A percentile compares a stretch with the other conserved stretches of the same genome.
phyloP scores from a whole-genome alignment of 2,797 vertebrate genomes.

The Dendrocincla tyrannina region DNA sequence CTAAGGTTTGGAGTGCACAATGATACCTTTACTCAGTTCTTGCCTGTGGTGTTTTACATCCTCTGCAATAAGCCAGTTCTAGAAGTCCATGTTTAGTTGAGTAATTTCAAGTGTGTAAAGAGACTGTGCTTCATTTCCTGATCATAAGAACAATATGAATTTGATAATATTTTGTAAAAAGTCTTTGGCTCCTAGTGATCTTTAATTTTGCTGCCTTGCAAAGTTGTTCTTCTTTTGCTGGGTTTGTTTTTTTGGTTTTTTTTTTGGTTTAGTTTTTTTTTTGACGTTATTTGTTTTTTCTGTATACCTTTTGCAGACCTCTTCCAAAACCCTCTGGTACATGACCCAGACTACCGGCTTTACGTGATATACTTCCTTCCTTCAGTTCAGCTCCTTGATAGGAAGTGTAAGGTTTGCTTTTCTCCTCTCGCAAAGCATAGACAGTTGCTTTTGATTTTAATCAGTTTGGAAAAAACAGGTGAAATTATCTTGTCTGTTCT shows the following conservation, averaged over 20 bases:
- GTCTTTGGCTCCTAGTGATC: neutral
- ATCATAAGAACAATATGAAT: neutral
- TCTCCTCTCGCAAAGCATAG: neutral
- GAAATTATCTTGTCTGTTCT: neutral
- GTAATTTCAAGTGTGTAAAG: neutral
- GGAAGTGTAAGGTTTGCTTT: conserved; percentile 72
- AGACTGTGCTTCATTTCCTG: neutral
- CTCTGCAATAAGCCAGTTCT: neutral
- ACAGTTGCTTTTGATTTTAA: neutral
- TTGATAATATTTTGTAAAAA: neutral
- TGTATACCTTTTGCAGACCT: conserved; percentile 73
- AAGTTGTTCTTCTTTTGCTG: neutral
- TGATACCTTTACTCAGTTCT: neutral
- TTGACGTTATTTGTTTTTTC: neutral
- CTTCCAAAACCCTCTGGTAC: conserved; percentile 82
- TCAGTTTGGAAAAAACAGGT: neutral
- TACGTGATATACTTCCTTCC: conserved; percentile 78
- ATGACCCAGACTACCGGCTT: conserved; percentile 75
- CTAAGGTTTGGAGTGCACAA: neutral
- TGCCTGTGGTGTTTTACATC: neutral
- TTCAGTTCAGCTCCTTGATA: conserved; percentile 77
- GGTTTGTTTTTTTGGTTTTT: neutral
- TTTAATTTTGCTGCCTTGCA: neutral
- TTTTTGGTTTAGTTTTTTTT: neutral
- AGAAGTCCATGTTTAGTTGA: neutral